Conservation (phyloP, 2,113 vertebrate genomes). For the Urocynchramus pylzowi region DNA sequence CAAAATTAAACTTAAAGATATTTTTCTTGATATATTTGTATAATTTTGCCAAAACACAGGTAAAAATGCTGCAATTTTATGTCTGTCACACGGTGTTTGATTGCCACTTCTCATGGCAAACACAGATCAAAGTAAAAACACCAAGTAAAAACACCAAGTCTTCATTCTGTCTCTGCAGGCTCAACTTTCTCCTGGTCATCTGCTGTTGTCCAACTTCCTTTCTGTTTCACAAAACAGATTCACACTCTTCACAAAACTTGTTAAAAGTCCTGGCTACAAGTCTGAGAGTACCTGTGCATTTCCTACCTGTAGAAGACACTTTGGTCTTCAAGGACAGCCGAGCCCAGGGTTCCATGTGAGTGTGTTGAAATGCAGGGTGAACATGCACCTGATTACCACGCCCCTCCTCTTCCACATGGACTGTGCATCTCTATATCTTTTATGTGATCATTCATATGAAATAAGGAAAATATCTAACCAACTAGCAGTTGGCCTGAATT, state of each 20-base stretch:
- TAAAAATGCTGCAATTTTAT: neutral
- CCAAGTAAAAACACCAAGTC: neutral
- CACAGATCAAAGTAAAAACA: neutral
- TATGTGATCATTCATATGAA: neutral
- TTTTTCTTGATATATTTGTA: neutral
- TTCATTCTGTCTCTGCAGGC: neutral
- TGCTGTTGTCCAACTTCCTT: neutral
- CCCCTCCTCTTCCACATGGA: neutral
- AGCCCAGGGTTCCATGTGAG: neutral
- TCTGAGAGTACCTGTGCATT: neutral
- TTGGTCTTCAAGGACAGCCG: neutral
- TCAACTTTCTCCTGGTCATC: neutral
- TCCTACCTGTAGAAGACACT: neutral
- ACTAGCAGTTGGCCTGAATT: neutral
- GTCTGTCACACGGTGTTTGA: neutral
- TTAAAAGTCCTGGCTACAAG: neutral
- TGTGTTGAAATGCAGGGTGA: neutral
- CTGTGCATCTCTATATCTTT: neutral
- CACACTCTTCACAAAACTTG: neutral
- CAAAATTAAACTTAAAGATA: neutral
- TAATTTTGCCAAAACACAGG: neutral
- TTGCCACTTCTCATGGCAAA: neutral
- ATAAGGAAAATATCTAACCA: neutral
- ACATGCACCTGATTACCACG: neutral
- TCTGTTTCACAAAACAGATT: neutral